These are phyloP conservation scores for Epistrophella euchroma DNA, from an alignment of 2,888 invertebrate genomes.

Conservation along the genomic window DNA sequence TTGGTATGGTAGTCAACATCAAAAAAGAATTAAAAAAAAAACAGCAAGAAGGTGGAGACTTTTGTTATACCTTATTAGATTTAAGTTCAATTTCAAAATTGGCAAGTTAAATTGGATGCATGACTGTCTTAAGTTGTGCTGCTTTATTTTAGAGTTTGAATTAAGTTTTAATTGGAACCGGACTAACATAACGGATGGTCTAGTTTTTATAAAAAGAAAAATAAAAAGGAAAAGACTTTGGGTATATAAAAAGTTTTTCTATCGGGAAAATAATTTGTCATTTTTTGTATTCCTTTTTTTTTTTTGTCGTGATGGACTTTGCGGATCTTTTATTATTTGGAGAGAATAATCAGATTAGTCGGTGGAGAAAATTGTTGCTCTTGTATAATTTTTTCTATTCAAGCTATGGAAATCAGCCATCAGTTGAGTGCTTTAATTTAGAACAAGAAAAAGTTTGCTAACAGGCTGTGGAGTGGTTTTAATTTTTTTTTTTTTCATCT, in stretches of 20 bases:
- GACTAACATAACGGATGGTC: slow-evolving; percentile 23
- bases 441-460: background rate
- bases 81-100: slow-evolving; percentile 68
- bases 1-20: background rate
- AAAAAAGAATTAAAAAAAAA: background rate
- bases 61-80: background rate
- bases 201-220: background rate
- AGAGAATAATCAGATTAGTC: slow-evolving; percentile 56
- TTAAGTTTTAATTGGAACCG: slow-evolving; percentile 65
- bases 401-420: background rate
- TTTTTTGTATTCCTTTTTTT: no score
- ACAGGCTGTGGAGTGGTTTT: background rate
- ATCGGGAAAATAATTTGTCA: slow-evolving; percentile 48
- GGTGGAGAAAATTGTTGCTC: slow-evolving; percentile 10
- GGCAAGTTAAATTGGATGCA: slow-evolving; percentile 39
- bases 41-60: slow-evolving; percentile 13
- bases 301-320: slow-evolving; percentile 24
- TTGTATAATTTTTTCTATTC: background rate
- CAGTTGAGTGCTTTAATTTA: background rate
- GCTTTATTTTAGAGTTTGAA: slow-evolving; percentile 31
- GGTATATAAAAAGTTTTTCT: slow-evolving; percentile 1
- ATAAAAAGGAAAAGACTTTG: background rate
- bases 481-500: background rate
- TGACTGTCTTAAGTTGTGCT: background rate
- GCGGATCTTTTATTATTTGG: slow-evolving; percentile 47